Conservation (phyloP, 92 coral and sea anemone species). For the Palythoa heliodiscus region DNA sequence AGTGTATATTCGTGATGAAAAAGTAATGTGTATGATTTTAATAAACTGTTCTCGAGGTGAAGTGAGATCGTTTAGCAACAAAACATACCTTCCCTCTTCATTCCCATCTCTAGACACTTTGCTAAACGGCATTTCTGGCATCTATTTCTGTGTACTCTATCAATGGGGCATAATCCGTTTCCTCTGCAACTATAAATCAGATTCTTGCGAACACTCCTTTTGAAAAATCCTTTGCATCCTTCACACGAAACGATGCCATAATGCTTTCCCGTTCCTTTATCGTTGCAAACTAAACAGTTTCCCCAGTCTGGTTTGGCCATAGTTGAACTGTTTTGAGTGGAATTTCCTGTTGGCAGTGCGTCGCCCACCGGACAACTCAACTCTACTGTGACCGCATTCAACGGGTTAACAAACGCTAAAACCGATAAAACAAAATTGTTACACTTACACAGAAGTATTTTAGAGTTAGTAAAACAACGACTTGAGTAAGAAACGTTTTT, state of each 20-base stretch:
- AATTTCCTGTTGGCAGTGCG: background rate
- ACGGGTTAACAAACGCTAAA: slow-evolving; percentile 7
- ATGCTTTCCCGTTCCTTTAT: slow-evolving; percentile 89
- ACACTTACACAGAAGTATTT: background rate
- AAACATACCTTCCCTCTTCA: slow-evolving; percentile 84
- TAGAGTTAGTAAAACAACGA: background rate
- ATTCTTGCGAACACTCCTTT: slow-evolving; percentile 82
- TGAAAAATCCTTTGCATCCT: slow-evolving; percentile 98
- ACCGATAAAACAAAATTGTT: background rate
- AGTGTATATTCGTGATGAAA: background rate
- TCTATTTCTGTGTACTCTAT: slow-evolving; percentile 87
- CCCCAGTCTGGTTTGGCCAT: slow-evolving; percentile 67
- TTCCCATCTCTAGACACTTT: slow-evolving; percentile 89
- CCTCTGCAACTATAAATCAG: slow-evolving; percentile 82
- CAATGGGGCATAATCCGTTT: slow-evolving; percentile 73
- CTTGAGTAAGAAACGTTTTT: background rate
- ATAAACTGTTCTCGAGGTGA: background rate
- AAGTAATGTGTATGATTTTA: background rate
- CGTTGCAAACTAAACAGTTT: slow-evolving; percentile 89
- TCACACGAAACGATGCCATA: slow-evolving; percentile 96
- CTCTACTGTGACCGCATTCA: background rate
- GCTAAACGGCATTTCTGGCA: slow-evolving; percentile 92
- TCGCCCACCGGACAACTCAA: background rate
- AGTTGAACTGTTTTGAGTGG: background rate
- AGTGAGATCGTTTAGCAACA: background rate